phyloP scores from a whole-genome alignment of 2,888 invertebrate genomes.

The Melolontha melolontha region DNA sequence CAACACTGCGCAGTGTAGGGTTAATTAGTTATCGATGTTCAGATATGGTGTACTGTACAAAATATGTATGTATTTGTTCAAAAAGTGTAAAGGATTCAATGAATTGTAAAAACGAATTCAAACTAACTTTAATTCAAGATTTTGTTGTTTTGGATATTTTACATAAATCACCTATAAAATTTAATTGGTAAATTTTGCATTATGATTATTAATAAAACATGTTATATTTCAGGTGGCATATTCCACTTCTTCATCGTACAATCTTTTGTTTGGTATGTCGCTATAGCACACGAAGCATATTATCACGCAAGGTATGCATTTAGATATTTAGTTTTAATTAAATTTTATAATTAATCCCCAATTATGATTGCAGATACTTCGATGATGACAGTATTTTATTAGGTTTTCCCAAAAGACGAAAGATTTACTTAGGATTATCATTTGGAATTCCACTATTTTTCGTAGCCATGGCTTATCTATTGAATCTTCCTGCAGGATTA shows the following conservation, averaged over 20 bases:
- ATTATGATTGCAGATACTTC: conserved; percentile 23
- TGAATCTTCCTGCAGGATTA: conserved; percentile 53
- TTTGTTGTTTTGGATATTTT: too few species aligned
- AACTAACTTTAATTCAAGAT: too few species aligned
- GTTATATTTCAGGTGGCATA: conserved; percentile 55
- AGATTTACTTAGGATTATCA: conserved; percentile 45
- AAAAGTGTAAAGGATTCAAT: too few species aligned
- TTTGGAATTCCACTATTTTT: conserved; percentile 49
- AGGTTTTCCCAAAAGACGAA: conserved; percentile 40
- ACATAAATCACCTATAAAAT: not conserved
- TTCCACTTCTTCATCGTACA: conserved; percentile 57
- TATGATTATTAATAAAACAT: not conserved
- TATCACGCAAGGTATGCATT: conserved; percentile 55
- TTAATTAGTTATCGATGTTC: too few species aligned
- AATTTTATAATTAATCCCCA: not conserved
- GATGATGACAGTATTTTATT: conserved; percentile 14
- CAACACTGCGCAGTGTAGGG: too few species aligned
- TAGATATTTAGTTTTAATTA: not conserved
- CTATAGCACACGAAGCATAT: conserved; percentile 56
- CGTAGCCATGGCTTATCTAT: conserved; percentile 52
- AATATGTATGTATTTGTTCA: too few species aligned
- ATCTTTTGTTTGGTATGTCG: conserved; percentile 57
- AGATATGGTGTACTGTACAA: too few species aligned
- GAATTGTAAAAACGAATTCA: too few species aligned
- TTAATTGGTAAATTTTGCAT: not conserved